Evolutionary conservation across 1,140 invertebrate species (phyloP).

Genomic region (Drosophila nasuta): DNA sequence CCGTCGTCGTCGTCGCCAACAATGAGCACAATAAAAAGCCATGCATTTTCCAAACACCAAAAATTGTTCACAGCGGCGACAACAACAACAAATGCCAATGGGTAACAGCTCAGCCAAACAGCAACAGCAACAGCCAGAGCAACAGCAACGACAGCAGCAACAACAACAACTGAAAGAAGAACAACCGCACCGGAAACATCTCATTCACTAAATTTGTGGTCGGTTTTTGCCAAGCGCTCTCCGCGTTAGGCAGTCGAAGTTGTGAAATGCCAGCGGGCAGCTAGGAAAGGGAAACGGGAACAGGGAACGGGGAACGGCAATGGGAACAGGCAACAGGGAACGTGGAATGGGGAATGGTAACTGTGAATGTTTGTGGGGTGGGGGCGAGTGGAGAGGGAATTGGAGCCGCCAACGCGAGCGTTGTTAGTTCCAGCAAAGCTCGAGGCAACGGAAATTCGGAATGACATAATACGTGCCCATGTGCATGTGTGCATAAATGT

Average conservation of each 20-base stretch:
- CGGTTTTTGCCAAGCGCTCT: constrained; percentile 69
- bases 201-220: constrained; percentile 84
- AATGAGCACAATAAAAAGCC: constrained; percentile 82
- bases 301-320: background rate
- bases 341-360: constrained; percentile 31
- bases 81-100: constrained; percentile 39
- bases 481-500: constrained; percentile 38
- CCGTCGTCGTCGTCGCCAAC: constrained; percentile 42
- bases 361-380: background rate
- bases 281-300: constrained; percentile 30
- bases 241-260: constrained; percentile 77
- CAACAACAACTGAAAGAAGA: constrained; percentile 56
- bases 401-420: constrained; percentile 45
- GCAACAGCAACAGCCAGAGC: constrained; percentile 20
- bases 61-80: constrained; percentile 67
- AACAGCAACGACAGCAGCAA: constrained; percentile 32
- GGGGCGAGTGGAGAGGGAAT: background rate
- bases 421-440: constrained; percentile 79
- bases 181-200: constrained; percentile 82
- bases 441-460: constrained; percentile 80
- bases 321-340: constrained; percentile 4
- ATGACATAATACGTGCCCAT: constrained; percentile 81
- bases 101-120: constrained; percentile 15
- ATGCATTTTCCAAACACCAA: constrained; percentile 84
- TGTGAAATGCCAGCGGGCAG: constrained; percentile 76